Base-by-base conservation (phyloP, 2,888 invertebrate genomes). In the Polydrusus cervinus region DNA sequence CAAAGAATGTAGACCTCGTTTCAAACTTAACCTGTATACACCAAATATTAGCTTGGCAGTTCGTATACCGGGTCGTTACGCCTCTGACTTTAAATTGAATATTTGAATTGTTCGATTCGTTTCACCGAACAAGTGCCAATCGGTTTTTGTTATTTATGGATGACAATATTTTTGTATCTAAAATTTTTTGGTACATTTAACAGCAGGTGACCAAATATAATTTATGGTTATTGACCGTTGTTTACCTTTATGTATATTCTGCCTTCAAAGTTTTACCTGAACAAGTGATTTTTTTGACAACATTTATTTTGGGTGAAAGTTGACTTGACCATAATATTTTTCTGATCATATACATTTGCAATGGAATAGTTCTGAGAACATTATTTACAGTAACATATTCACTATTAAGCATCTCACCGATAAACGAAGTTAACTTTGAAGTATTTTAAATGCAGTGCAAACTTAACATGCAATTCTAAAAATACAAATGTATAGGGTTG, bases 131-230 rank as follows among this genome's bases (percentile, higher is more conserved):
- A 65, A 65, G 66, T 66, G 66, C 53, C 66, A 53, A 66, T 65
- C 49, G 34, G 34, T 16, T 60, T 65, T 62, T 71, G 62, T 71
- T 71, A 71, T 71, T 71, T 71, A 71, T 71, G 71, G 49, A 47
- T 55, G 57, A 68, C 68, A 57, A 55, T 68, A 68, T 68, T 68
- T 67, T 57, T 11, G 45, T 49, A 38, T 53, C 30, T 38, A 71
- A 62, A 71, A 62, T 71, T 71, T 71, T 71, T 71, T 65, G 71
- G 71, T 64, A 64, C 62, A 71, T 51, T 64, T 71, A 49, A 53
- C 71, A 71, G 71, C 71, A 53, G 71, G 71, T 40, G 51, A 49
- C 51, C 38, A 57, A 64, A 64, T 55, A 71, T 53, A 65, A 71
- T 71, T 71, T 71, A 71, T 64, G 43, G 49, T 43, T 71, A 49